Evolutionary conservation across 2,888 invertebrate genomes (phyloP), one percentile per base, ranked within the genome.

Genomic region (Melinaea marsaeus): DNA sequence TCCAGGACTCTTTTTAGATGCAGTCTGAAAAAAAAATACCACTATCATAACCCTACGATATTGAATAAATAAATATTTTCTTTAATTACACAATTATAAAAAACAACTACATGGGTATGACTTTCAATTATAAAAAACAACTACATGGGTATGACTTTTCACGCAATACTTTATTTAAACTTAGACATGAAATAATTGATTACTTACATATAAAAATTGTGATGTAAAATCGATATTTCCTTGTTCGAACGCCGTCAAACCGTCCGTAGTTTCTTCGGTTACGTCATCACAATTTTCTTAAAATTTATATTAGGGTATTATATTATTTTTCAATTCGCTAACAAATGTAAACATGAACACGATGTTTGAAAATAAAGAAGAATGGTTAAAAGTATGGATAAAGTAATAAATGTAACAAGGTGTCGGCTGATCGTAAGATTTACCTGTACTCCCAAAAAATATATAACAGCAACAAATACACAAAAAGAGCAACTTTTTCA

Each of bases 181-280:
- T 34, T 47, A 58, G 7, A 48, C 13, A 45, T 47, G 1, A 47
- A 58, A n/a, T 13, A 45, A 11, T 3, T 5, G 35, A 45, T 22
- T 56, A 70, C 70, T 66, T 13, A 73, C 73, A 32, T 60, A 60
- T 58, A 73, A 56, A 61, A 70, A 71, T 22, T 56, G 60, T 56
- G 58, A 54, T 2, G 66, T 71, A 13, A 73, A 73, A 48, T 2
- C 63, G 4, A 56, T 55, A 57, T 71, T 72, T 22, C 66, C 72
- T 34, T 67, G 22, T 11, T 65, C 55, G 54, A 69, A 65, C 45
- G 67, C 58, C 13, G 59, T 37, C 34, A 65, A 45, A 47, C 46
- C 61, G 61, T 59, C 9, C 7, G 9, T 1, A 51, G 4, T 51
- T 22, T 51, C 32, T 51, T 51, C 51, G 32, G 32, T 51, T 32